phyloP scores from a whole-genome alignment of 2,797 vertebrate genomes.

The Adrianichthys oophorus region DNA sequence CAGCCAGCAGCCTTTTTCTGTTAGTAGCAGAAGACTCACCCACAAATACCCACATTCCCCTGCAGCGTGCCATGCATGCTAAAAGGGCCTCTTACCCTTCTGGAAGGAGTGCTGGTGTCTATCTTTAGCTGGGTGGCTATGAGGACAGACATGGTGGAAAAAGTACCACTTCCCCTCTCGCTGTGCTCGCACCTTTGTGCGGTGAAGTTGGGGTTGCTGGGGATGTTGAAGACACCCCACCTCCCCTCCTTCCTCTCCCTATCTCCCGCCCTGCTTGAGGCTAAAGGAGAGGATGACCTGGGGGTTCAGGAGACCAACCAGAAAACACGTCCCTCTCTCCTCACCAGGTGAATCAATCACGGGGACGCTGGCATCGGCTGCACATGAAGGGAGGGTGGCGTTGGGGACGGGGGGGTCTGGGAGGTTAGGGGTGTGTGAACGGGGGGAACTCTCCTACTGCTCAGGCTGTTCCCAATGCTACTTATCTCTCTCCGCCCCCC shows the following conservation, averaged over 20 bases:
- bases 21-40: slow-evolving; percentile 49
- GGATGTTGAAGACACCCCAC: slow-evolving; percentile 54
- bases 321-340: slow-evolving; percentile 39
- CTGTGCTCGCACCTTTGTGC: slow-evolving; percentile 55
- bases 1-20: slow-evolving; percentile 53
- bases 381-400: slow-evolving; percentile 19
- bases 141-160: slow-evolving; percentile 73
- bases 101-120: slow-evolving; percentile 64
- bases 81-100: slow-evolving; percentile 72
- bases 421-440: neutral
- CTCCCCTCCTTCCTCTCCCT: neutral
- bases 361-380: slow-evolving; percentile 41
- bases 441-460: slow-evolving; percentile 32
- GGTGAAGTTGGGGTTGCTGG: slow-evolving; percentile 64
- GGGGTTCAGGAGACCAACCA: slow-evolving; percentile 53
- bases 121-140: slow-evolving; percentile 80
- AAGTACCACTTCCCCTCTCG: slow-evolving; percentile 40
- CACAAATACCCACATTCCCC: slow-evolving; percentile 59
- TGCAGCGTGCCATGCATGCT: slow-evolving; percentile 58
- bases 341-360: slow-evolving; percentile 61
- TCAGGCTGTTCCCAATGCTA: slow-evolving; percentile 55
- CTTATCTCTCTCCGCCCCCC: slow-evolving; percentile 48
- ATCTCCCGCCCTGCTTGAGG: slow-evolving; percentile 33
- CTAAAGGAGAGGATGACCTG: slow-evolving; percentile 50
- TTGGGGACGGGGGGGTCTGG: neutral